phyloP scores from a whole-genome alignment of 2,797 vertebrate genomes.

The Cygnus olor region DNA sequence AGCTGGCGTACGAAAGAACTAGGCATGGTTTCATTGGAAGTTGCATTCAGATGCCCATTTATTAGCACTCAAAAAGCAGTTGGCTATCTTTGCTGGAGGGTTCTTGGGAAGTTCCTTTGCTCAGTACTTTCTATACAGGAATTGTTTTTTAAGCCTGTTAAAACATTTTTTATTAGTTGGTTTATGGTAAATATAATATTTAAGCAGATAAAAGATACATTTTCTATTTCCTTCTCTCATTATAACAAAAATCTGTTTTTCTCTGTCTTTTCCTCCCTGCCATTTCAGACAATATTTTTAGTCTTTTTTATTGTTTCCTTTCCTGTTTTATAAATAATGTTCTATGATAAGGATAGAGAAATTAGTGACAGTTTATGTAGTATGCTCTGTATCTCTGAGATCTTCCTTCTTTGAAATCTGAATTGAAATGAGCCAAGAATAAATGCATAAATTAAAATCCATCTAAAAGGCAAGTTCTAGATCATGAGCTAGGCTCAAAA shows the following conservation, averaged over 20 bases:
- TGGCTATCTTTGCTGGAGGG: neutral
- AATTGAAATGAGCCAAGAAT: constrained; percentile 8
- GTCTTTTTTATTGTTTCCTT: neutral
- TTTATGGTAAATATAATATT: neutral
- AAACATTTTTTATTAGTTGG: neutral
- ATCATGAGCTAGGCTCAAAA: constrained; percentile 16
- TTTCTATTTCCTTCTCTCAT: neutral
- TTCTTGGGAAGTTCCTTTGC: neutral
- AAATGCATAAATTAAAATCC: constrained; percentile 19
- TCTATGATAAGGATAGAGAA: constrained; percentile 1
- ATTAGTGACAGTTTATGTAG: constrained; percentile 29
- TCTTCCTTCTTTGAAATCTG: constrained; percentile 20
- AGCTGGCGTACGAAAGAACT: neutral
- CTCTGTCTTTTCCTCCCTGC: neutral
- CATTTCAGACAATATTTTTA: neutral
- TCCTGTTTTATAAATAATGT: constrained; percentile 10
- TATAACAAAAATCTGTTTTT: neutral
- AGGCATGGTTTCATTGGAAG: neutral
- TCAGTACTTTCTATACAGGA: neutral
- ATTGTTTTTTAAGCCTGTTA: neutral
- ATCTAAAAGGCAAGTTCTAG: constrained; percentile 14
- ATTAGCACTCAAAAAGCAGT: neutral
- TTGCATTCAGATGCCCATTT: neutral
- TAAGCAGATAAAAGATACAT: neutral
- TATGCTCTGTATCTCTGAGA: neutral